A percentile compares a stretch with the other conserved stretches of the same genome.
phyloP scores from a whole-genome alignment of 2,888 invertebrate species.

The Lumbricus terrestris region DNA sequence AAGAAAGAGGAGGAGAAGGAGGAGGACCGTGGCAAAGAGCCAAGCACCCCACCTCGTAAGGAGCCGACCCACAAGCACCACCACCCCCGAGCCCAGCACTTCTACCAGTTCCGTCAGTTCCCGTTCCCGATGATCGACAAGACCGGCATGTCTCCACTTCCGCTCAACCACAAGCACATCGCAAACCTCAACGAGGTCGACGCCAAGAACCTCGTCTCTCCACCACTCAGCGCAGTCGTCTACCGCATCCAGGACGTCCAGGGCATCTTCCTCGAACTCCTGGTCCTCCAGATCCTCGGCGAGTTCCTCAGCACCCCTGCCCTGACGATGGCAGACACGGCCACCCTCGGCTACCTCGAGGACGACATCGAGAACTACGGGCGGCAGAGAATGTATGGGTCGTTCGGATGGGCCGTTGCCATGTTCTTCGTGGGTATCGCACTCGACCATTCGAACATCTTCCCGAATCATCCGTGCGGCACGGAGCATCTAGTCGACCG shows the following conservation, averaged over 20 bases:
- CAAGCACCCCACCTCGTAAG: constrained; percentile 15
- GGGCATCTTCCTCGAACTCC: constrained; percentile 85
- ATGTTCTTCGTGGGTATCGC: constrained; percentile 87
- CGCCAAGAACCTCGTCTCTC: constrained; percentile 61
- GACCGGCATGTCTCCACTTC: constrained; percentile 42
- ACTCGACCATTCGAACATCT: constrained; percentile 92
- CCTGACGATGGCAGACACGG: constrained; percentile 78
- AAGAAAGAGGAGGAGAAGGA: no score
- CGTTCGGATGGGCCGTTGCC: constrained; percentile 94
- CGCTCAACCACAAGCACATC: constrained; percentile 44
- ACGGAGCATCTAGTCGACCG: constrained; percentile 82
- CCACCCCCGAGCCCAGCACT: background rate
- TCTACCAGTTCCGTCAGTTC: constrained; percentile 31
- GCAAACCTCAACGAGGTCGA: constrained; percentile 44
- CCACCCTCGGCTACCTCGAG: constrained; percentile 68
- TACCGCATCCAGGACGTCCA: constrained; percentile 85
- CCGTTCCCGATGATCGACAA: constrained; percentile 38
- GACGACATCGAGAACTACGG: constrained; percentile 77
- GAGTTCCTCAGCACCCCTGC: constrained; percentile 97
- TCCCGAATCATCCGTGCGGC: constrained; percentile 85
- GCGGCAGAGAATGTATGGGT: constrained; percentile 96
- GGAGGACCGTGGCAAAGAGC: background rate
- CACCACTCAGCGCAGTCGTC: constrained; percentile 88
- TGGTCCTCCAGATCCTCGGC: constrained; percentile 88
- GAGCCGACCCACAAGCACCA: background rate